Evolutionary conservation across 1,140 invertebrate genomes (phyloP), one percentile per base, ranked within the genome.

Genomic region (Drosophila kikkawai): DNA sequence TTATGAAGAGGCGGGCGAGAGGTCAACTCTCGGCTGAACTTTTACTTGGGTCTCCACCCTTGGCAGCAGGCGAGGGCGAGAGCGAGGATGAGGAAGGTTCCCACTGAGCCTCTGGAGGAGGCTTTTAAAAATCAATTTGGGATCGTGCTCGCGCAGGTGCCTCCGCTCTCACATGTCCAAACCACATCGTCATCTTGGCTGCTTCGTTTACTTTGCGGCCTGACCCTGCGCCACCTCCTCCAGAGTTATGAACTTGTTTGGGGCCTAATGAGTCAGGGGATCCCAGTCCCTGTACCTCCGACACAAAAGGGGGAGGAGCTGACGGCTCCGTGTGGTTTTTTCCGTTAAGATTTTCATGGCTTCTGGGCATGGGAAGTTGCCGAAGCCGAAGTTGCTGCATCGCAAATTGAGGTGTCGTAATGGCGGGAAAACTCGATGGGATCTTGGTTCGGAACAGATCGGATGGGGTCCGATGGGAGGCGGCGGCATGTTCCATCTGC

Each of bases 381-480:
- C n/a, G 12, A 22, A 45, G 44, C n/a, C 9, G 17, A 41, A 13
- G 19, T 15, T 7, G 39, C 42, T 32, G 19, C 51, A 64, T 65
- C 51, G 77, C 85, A 88, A 85, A 90, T 88, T 85, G 85, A 90
- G 81, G 84, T 90, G 84, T 90, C 81, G 81, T 90, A 88, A 88
- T 88, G 79, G 81, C 74, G 74, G 64, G 74, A 75, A 73, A 74
- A 79, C 67, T 53, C 61, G 39, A 66, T 61, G 59, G 59, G 34
- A 75, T 42, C 34, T 55, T 13, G 59, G 41, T 61, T 61, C 63
- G 39, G 32, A 65, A 59, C 39, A 41, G 36, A 57, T 57, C 36
- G 55, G 55, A 44, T 58, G 56, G 15, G 47, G 32, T 63, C 41
- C 69, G 50, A 44, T 75, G 70, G 42, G 59, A 75, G 74, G 34